Evolutionary conservation across 2,113 vertebrate species (phyloP), one percentile per base, ranked within the genome.

Genomic region (Neomonachus schauinslandi): DNA sequence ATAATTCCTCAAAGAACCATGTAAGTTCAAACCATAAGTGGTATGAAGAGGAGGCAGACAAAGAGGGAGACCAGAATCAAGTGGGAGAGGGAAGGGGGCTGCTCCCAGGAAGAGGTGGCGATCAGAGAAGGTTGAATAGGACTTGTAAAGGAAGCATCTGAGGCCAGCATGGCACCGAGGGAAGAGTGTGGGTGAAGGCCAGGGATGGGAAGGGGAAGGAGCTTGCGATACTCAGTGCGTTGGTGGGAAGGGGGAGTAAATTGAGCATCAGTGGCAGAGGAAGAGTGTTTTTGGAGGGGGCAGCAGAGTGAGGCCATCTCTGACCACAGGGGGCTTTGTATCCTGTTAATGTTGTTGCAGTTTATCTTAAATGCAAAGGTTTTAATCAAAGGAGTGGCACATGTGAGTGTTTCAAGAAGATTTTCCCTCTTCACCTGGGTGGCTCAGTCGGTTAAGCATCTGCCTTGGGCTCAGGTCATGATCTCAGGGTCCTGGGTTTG

Each of bases 91-190:
- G 19, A 28, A 42, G 36, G 81, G 12, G n/a, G 39, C 19, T 12
- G 0, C 11, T 36, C 59, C 0, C 1, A 36, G 0, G 7, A 42
- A 10, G 7, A 18, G 26, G 28, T 4, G 22, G 33, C 15, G 9
- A 26, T 16, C 28, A 0, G 1, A 57, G 42, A 55, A 15, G 31
- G 0, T 7, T 7, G 28, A 59, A 3, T 1, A 36, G 69, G 63
- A 19, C 49, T 67, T 10, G 1, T 9, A 22, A 4, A 57, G 33
- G 95, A 36, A 6, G 26, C 7, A 6, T 53, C 81, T 42, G 26
- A 11, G 14, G 21, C 36, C 71, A 39, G 15, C 33, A 14, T 3
- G 11, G 67, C 7, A 4, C 1, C 3, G 24, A 63, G 21, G 24
- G 16, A 2, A 31, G 6, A 3, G 10, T 21, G 24, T 4, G 2